Conservation (phyloP, 2,888 invertebrate genomes). For the Lithophane ornitopus region DNA sequence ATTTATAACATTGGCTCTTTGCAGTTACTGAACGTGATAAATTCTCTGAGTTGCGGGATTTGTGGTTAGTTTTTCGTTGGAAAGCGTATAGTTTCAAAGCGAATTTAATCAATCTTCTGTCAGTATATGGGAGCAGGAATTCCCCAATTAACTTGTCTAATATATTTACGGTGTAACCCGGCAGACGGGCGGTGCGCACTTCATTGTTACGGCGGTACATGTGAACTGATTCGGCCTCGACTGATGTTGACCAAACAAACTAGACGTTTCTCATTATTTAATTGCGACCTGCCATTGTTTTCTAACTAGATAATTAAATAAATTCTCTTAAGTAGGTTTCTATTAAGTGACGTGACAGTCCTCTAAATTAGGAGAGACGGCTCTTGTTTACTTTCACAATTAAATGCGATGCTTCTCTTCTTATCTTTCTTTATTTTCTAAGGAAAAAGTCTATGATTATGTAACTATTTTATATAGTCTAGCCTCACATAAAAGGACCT, state of each 20-base stretch:
- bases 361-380: constrained; percentile 66
- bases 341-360: constrained; percentile 82
- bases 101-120: constrained; percentile 48
- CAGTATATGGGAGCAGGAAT: constrained; percentile 50
- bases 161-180: constrained; percentile 60
- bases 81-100: constrained; percentile 32
- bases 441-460: neutral
- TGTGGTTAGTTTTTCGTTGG: constrained; percentile 53
- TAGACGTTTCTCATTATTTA: constrained; percentile 87
- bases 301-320: constrained; percentile 82
- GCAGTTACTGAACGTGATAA: constrained; percentile 61
- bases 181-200: constrained; percentile 55
- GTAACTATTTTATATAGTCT: neutral
- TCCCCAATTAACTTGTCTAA: constrained; percentile 66
- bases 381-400: constrained; percentile 59
- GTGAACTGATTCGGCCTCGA: constrained; percentile 81
- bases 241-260: constrained; percentile 83
- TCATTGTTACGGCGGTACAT: constrained; percentile 76
- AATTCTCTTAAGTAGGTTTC: constrained; percentile 84
- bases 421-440: neutral
- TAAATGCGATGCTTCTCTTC: neutral
- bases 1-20: constrained; percentile 65
- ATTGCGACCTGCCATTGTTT: constrained; percentile 87
- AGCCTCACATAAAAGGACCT: neutral
- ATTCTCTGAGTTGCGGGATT: constrained; percentile 45